Percentiles rank a stretch among this genome's conserved stretches.
Evolutionary conservation across 2,888 invertebrate species (phyloP).

Genomic region (Noctuana brunneofusca): DNA sequence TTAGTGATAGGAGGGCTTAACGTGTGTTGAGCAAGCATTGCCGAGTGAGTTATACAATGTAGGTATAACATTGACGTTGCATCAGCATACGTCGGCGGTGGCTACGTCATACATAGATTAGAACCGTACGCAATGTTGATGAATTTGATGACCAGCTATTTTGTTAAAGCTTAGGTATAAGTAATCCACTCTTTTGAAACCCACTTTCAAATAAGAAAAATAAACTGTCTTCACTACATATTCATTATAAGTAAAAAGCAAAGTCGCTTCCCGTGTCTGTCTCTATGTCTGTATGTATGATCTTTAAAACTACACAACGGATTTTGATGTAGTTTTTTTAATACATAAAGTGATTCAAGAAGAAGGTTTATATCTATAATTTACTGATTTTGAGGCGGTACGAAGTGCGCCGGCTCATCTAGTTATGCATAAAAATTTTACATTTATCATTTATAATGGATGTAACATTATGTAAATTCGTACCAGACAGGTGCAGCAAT

Average conservation of each 20-base stretch:
- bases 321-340: too few relatives aligned
- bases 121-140: not conserved
- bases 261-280: too few relatives aligned
- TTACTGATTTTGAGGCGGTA: too few relatives aligned
- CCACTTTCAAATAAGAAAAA: too few relatives aligned
- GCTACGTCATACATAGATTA: slow-evolving; percentile 1
- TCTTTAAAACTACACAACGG: too few relatives aligned
- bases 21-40: not conserved
- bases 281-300: too few relatives aligned
- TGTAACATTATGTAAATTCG: slow-evolving; percentile 4
- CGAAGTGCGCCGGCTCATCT: too few relatives aligned
- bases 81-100: not conserved
- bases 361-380: too few relatives aligned
- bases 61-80: slow-evolving; percentile 1
- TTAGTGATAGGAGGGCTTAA: slow-evolving; percentile 1
- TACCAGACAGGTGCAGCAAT: not conserved
- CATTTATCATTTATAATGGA: not conserved
- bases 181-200: too few relatives aligned
- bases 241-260: not conserved
- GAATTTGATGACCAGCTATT: not conserved
- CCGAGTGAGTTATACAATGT: slow-evolving; percentile 1
- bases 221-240: too few relatives aligned
- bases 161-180: not conserved
- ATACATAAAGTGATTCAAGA: too few relatives aligned
- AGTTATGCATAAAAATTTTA: too few relatives aligned